Conservation (phyloP, 2,113 vertebrate genomes). For the Phasianus colchicus region DNA sequence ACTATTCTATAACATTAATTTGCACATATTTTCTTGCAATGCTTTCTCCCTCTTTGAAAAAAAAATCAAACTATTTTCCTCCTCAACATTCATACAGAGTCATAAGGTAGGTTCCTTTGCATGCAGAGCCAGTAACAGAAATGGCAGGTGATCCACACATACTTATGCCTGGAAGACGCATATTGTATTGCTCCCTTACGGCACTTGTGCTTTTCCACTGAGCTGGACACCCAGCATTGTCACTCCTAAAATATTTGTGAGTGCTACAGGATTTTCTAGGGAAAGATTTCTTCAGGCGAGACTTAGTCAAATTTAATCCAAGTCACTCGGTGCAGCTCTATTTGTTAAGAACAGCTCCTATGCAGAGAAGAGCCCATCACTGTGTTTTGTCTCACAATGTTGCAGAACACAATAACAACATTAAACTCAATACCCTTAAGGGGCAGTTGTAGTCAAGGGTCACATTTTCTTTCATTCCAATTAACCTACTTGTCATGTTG, state of each 20-base stretch:
- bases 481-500: conserved; percentile 74
- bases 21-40: background rate
- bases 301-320: conserved; percentile 70
- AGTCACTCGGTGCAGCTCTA: conserved; percentile 24
- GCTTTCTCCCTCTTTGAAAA: background rate
- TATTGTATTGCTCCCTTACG: background rate
- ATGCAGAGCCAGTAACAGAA: background rate
- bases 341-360: conserved; percentile 52
- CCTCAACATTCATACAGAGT: background rate
- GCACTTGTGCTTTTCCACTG: background rate
- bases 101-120: background rate
- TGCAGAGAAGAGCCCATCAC: conserved; percentile 18
- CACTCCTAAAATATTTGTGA: conserved; percentile 58
- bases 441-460: conserved; percentile 67
- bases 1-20: conserved; percentile 33
- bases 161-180: background rate
- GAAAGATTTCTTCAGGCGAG: conserved; percentile 59
- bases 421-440: conserved; percentile 71
- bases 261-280: conserved; percentile 61
- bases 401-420: conserved; percentile 70
- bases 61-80: background rate
- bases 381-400: conserved; percentile 50
- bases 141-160: background rate
- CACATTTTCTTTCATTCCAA: conserved; percentile 75
- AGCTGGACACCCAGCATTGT: conserved; percentile 42